Conservation (phyloP, 2,888 invertebrate genomes). For the Coenonympha glycerion region DNA sequence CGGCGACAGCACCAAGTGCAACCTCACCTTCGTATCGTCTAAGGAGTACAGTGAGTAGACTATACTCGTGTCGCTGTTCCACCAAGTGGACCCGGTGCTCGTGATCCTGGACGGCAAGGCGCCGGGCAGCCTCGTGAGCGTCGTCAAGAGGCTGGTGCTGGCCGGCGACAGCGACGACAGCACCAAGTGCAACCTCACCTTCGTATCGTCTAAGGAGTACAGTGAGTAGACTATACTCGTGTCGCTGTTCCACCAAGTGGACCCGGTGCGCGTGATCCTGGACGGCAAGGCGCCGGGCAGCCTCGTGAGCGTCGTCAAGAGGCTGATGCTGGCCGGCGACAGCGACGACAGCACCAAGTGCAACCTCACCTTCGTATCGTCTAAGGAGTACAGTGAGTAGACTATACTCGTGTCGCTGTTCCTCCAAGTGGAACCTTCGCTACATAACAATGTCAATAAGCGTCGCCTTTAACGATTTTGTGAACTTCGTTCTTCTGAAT, state of each 20-base stretch:
- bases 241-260: constrained; percentile 76
- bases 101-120: constrained; percentile 73
- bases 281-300: constrained; percentile 71
- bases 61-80: constrained; percentile 75
- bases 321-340: constrained; percentile 51
- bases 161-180: constrained; percentile 36
- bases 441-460: too few relatives aligned
- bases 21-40: constrained; percentile 73
- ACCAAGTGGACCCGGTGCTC: constrained; percentile 77
- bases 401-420: constrained; percentile 75
- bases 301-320: constrained; percentile 67
- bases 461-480: too few relatives aligned
- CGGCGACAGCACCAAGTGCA: constrained; percentile 51
- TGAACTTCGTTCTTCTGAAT: too few relatives aligned
- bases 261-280: constrained; percentile 73
- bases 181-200: constrained; percentile 67
- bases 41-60: constrained; percentile 76
- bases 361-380: constrained; percentile 73
- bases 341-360: constrained; percentile 49
- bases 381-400: constrained; percentile 76
- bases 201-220: constrained; percentile 77
- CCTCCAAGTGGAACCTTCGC: constrained; percentile 79
- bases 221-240: constrained; percentile 74
- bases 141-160: constrained; percentile 61
- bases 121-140: constrained; percentile 67